Evolutionary conservation across 1,140 invertebrate species (phyloP).

Genomic region (Lerema accius): DNA sequence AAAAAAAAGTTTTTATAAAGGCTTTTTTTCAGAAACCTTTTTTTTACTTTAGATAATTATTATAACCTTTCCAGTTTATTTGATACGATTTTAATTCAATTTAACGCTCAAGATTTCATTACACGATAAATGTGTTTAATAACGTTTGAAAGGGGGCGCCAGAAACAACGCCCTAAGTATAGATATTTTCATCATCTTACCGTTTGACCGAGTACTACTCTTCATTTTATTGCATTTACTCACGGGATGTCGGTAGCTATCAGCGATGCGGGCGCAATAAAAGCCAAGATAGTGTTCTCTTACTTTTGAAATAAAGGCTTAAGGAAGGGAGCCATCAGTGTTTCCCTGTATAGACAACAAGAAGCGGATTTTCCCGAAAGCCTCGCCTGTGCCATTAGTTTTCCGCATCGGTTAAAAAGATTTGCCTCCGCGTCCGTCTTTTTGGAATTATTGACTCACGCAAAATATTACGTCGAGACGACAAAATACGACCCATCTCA

Average conservation of each 20-base stretch:
- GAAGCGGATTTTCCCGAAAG: constrained; percentile 80
- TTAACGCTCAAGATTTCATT: no score
- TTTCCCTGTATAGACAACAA: constrained; percentile 80
- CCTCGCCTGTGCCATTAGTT: constrained; percentile 81
- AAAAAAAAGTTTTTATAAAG: no score
- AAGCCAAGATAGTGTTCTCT: constrained; percentile 74
- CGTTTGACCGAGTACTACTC: constrained; percentile 24
- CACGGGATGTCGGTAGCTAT: constrained; percentile 48
- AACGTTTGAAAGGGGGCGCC: not conserved
- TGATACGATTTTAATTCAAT: no score
- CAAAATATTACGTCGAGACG: constrained; percentile 68
- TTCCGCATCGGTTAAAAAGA: constrained; percentile 80
- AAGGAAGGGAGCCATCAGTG: constrained; percentile 74
- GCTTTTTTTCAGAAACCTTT: no score
- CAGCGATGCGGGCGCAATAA: constrained; percentile 58
- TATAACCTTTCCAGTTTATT: no score
- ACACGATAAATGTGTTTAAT: not conserved
- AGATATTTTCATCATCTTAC: constrained; percentile 20
- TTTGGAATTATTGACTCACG: constrained; percentile 76
- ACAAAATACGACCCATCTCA: constrained; percentile 51
- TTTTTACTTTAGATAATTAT: no score
- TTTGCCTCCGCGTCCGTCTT: constrained; percentile 72
- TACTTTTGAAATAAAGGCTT: constrained; percentile 79
- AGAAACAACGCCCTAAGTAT: constrained; percentile 8
- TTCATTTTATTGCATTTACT: constrained; percentile 34